phyloP scores from a whole-genome alignment of 2,888 invertebrate genomes.

The Homarus gammarus region DNA sequence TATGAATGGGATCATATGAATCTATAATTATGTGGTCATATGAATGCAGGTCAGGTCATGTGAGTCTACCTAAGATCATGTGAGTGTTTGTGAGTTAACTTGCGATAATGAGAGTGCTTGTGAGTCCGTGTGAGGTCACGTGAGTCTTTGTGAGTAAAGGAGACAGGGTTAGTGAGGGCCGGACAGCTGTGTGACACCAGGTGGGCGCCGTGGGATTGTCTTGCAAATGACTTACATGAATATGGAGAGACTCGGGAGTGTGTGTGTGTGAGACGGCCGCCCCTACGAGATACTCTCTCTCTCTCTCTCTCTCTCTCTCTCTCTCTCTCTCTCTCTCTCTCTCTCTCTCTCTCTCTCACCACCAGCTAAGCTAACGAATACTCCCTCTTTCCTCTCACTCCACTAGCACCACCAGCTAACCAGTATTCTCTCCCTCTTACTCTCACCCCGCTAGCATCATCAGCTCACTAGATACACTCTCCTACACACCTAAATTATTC shows the following conservation, averaged over 20 bases:
- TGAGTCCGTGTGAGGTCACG: not conserved
- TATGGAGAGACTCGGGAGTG: slow-evolving; percentile 12
- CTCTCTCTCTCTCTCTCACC: slow-evolving; percentile 15
- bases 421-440: not conserved
- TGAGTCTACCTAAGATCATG: too few species aligned
- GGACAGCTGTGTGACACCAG: not conserved
- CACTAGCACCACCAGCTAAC: too few species aligned
- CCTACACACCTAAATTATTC: too few species aligned
- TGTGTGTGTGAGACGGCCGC: not conserved
- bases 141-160: not conserved
- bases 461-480: too few species aligned
- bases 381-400: too few species aligned
- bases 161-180: not conserved
- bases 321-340: not conserved
- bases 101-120: not conserved
- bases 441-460: not conserved
- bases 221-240: slow-evolving; percentile 34
- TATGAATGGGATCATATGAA: too few species aligned
- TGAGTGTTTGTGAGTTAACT: too few species aligned
- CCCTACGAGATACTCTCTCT: not conserved
- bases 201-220: not conserved
- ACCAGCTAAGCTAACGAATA: too few species aligned
- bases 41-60: too few species aligned
- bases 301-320: not conserved
- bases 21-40: too few species aligned